Evolutionary conservation across 2,888 invertebrate genomes (phyloP).

Genomic region (Sinotaia quadrata): DNA sequence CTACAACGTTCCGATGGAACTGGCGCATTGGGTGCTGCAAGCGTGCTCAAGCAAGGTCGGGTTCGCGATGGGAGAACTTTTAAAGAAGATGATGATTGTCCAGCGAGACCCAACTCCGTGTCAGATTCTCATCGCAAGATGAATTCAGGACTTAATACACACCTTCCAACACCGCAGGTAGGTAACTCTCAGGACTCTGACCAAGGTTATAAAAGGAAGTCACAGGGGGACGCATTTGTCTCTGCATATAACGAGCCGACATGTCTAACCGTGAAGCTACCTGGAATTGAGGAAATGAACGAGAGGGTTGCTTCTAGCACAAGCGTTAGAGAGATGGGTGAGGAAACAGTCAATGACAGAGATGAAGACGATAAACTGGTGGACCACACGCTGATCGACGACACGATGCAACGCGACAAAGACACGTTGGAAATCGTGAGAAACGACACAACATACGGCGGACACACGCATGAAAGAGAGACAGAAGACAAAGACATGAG

Average conservation of each 20-base stretch:
- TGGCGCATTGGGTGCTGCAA: neutral
- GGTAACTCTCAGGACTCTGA: neutral
- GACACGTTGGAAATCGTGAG: neutral
- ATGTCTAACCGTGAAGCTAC: constrained; percentile 19
- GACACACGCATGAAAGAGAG: too few species aligned
- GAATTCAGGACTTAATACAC: neutral
- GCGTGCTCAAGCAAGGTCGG: neutral
- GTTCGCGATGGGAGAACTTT: neutral
- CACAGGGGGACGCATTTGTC: neutral
- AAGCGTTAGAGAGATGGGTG: too few species aligned
- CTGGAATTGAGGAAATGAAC: constrained; percentile 3
- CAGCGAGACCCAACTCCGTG: constrained; percentile 4
- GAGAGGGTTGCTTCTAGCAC: neutral
- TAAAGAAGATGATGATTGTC: neutral
- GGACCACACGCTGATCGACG: too few species aligned
- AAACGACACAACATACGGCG: neutral
- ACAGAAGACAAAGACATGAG: too few species aligned
- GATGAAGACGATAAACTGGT: too few species aligned
- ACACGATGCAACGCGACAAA: neutral
- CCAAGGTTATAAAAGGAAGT: neutral
- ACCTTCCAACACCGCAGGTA: neutral
- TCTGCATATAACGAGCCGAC: neutral
- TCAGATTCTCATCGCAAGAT: too few species aligned
- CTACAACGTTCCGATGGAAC: neutral
- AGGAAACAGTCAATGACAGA: neutral